phyloP scores from a whole-genome alignment of 1,140 invertebrate genomes.

The Meloidogyne chitwoodi region DNA sequence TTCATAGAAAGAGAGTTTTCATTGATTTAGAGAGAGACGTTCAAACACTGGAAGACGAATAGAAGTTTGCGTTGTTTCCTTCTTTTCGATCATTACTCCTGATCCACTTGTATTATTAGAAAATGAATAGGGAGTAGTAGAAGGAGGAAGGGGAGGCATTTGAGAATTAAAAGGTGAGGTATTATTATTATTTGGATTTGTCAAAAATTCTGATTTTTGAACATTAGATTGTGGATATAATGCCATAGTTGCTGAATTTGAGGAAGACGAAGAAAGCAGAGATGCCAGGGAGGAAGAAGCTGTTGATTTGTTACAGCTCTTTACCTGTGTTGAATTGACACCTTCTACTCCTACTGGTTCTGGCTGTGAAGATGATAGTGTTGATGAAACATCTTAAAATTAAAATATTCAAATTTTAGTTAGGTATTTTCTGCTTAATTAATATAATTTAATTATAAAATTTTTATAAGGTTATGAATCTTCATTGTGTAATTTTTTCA shows the following conservation, averaged over 20 bases:
- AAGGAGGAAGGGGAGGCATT: not conserved
- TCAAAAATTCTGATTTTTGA: not conserved
- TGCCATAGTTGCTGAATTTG: not conserved
- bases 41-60: constrained; percentile 20
- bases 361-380: not conserved
- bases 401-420: not conserved
- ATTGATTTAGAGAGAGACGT: constrained; percentile 18
- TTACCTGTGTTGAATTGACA: not conserved
- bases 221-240: not conserved
- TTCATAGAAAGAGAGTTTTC: not conserved
- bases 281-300: constrained; percentile 16
- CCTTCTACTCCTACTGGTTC: not conserved
- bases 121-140: not conserved
- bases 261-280: constrained; percentile 8
- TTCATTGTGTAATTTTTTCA: too few relatives aligned
- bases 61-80: not conserved
- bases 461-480: not conserved
- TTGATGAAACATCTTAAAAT: not conserved
- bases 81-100: too few relatives aligned
- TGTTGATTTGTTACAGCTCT: constrained; percentile 1
- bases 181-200: not conserved
- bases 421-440: not conserved
- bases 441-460: not conserved
- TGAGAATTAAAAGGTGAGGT: not conserved
- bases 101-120: too few relatives aligned